Evolutionary conservation across 2,888 invertebrate genomes (phyloP).

Genomic region (Craniophora ligustri): DNA sequence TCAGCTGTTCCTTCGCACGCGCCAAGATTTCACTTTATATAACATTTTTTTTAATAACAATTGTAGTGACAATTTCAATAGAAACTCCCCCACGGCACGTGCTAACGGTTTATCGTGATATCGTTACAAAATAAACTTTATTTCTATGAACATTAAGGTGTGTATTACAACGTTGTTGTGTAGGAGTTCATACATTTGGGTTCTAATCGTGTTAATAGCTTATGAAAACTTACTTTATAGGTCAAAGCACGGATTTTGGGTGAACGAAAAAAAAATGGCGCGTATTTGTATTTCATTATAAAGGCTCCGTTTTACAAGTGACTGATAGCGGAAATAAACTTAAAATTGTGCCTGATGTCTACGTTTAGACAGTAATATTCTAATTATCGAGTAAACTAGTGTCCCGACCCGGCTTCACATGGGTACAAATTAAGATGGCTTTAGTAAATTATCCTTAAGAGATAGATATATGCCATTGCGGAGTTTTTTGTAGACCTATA

Average conservation of each 20-base stretch:
- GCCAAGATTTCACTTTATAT: constrained; percentile 51
- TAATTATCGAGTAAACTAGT: too few relatives aligned
- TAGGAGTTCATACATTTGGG: constrained; percentile 11
- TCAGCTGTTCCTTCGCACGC: constrained; percentile 48
- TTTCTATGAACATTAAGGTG: neutral
- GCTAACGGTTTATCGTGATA: constrained; percentile 35
- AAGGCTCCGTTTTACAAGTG: neutral
- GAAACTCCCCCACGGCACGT: constrained; percentile 49
- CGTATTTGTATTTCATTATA: neutral
- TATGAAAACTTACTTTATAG: constrained; percentile 41
- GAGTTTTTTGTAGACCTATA: too few relatives aligned
- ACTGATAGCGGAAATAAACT: neutral
- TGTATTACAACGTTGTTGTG: neutral
- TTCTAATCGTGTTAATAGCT: constrained; percentile 30
- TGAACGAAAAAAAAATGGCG: constrained; percentile 37
- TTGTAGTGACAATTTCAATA: constrained; percentile 39
- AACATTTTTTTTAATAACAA: constrained; percentile 28
- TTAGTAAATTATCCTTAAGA: too few relatives aligned
- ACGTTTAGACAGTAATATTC: too few relatives aligned
- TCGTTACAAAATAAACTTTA: constrained; percentile 7
- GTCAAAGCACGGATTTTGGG: constrained; percentile 45
- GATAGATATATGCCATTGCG: too few relatives aligned
- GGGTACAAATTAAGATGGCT: too few relatives aligned
- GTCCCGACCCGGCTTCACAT: too few relatives aligned
- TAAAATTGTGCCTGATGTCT: too few relatives aligned